Conservation (phyloP, 2,113 vertebrate species). For the Gracilinanus agilis region DNA sequence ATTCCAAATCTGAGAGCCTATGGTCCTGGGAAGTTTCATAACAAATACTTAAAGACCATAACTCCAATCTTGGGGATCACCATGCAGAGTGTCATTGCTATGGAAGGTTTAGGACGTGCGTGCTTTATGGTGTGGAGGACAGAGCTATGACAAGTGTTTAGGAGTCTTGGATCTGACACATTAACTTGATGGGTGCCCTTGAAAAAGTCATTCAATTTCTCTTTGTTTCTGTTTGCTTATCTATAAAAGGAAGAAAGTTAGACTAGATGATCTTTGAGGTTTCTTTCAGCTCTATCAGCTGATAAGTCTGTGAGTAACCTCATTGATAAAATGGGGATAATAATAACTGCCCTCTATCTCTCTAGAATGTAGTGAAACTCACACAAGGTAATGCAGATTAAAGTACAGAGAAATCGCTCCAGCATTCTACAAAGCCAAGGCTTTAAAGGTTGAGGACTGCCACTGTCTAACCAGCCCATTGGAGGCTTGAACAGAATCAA, state of each 20-base stretch:
- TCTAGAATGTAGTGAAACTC: not conserved
- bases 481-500: not conserved
- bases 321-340: not conserved
- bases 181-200: not conserved
- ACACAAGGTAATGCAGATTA: not conserved
- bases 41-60: not conserved
- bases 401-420: not conserved
- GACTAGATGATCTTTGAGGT: not conserved
- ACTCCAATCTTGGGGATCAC: not conserved
- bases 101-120: too few relatives aligned
- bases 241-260: not conserved
- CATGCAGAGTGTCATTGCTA: not conserved
- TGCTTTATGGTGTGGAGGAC: not conserved
- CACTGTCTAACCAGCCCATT: slow-evolving; percentile 7
- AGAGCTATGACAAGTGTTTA: not conserved
- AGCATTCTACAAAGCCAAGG: not conserved
- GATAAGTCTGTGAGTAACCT: not conserved
- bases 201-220: not conserved
- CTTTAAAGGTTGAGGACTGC: not conserved
- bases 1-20: not conserved
- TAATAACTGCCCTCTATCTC: not conserved
- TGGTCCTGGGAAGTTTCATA: not conserved
- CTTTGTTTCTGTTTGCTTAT: not conserved
- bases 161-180: not conserved
- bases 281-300: not conserved